Percentiles rank a stretch among this genome's conserved stretches.
phyloP scores from a whole-genome alignment of 2,888 invertebrate genomes.

The Sphaeridia pumilis region DNA sequence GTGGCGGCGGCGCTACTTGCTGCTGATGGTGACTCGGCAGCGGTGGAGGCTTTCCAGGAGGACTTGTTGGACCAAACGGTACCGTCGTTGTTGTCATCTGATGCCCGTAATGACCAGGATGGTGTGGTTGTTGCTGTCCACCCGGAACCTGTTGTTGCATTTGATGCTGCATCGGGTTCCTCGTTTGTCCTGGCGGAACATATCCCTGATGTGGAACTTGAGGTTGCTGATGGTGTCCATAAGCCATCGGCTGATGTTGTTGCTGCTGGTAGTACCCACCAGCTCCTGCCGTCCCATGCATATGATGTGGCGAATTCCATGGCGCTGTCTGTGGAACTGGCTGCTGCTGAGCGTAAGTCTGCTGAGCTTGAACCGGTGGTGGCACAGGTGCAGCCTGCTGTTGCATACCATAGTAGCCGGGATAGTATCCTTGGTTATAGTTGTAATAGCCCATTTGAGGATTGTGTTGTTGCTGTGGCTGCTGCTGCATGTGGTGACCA shows the following conservation, averaged over 20 bases:
- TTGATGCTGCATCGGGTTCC: background rate
- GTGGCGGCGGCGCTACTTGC: constrained; percentile 2
- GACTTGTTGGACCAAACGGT: too few species aligned
- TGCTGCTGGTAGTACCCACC: background rate
- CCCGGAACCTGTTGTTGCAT: background rate
- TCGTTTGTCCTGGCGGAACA: background rate
- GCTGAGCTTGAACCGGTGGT: background rate
- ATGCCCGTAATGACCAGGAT: background rate
- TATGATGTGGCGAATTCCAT: background rate
- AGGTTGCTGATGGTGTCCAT: background rate
- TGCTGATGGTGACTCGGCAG: background rate
- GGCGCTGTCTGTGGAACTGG: too few species aligned
- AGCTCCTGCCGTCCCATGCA: background rate
- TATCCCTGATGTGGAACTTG: constrained; percentile 5
- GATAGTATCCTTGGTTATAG: constrained; percentile 8
- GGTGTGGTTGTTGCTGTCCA: constrained; percentile 10
- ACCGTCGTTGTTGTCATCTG: background rate
- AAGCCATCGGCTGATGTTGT: background rate
- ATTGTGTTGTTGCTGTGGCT: background rate
- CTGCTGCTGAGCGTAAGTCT: background rate
- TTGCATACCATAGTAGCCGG: constrained; percentile 10
- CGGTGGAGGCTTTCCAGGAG: too few species aligned
- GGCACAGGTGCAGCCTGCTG: too few species aligned
- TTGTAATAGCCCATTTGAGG: constrained; percentile 7
- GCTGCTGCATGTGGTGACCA: constrained; percentile 12